These are phyloP conservation scores for Megathymus violae DNA, from an alignment of 1,140 invertebrate genomes.

Conservation along the genomic window DNA sequence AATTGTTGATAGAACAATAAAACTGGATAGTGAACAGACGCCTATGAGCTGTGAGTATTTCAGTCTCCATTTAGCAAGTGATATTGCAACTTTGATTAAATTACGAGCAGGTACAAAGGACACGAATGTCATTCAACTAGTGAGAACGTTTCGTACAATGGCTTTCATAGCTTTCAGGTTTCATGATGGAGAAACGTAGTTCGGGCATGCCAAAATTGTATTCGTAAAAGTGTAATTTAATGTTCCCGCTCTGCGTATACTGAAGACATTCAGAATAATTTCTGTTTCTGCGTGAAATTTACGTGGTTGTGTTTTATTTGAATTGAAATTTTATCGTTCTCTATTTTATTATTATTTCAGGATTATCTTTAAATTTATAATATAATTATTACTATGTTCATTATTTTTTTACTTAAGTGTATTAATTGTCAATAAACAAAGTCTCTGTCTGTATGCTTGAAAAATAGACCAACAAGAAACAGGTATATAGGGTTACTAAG, in stretches of 20 bases:
- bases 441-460: no score
- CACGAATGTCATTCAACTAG: slow-evolving; percentile 25
- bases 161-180: slow-evolving; percentile 22
- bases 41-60: not conserved
- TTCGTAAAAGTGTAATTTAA: slow-evolving; percentile 19
- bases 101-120: slow-evolving; percentile 12
- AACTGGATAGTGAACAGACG: not conserved
- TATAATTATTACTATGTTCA: no score
- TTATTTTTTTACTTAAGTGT: no score
- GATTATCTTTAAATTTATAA: no score
- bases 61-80: not conserved
- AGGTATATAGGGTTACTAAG: no score
- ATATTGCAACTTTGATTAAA: slow-evolving; percentile 9
- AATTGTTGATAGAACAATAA: not conserved
- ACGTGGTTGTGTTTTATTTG: no score
- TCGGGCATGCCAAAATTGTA: slow-evolving; percentile 21
- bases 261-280: not conserved
- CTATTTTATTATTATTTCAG: no score
- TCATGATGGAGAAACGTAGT: slow-evolving; percentile 16
- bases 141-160: slow-evolving; percentile 17
- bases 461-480: no score
- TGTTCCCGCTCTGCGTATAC: slow-evolving; percentile 2
- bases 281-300: not conserved
- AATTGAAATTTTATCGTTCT: no score
- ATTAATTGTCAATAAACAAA: no score